phyloP scores from a whole-genome alignment of 2,113 vertebrate genomes.

The Ailurus styani region DNA sequence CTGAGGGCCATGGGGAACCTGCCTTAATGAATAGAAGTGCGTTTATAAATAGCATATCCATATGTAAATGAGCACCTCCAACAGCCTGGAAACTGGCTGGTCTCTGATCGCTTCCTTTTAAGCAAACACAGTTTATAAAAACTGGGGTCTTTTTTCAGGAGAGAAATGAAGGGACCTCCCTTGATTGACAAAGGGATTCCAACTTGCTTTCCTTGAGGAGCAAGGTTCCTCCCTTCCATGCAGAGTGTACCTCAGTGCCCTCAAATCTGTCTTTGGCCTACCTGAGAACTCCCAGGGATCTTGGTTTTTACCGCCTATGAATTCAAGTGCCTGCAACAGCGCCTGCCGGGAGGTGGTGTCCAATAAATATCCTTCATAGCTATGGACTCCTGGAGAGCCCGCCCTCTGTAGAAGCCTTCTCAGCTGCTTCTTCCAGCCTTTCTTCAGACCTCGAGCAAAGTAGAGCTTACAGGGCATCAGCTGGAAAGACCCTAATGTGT shows the following conservation, averaged over 20 bases:
- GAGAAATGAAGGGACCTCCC: not conserved
- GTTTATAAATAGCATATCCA: slow-evolving; percentile 51
- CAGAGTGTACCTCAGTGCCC: not conserved
- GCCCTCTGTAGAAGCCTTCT: not conserved
- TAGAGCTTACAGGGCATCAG: not conserved
- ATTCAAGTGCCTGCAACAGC: not conserved
- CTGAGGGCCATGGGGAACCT: slow-evolving; percentile 35
- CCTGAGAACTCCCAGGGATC: not conserved
- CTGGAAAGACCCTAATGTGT: not conserved
- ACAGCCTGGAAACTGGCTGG: not conserved
- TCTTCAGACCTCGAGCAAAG: not conserved
- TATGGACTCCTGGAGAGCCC: not conserved
- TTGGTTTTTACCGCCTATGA: not conserved
- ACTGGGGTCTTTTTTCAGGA: not conserved
- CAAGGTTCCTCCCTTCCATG: not conserved
- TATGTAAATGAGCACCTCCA: slow-evolving; percentile 55
- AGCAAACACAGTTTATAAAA: slow-evolving; percentile 42
- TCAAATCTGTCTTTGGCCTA: not conserved
- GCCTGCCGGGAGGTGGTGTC: not conserved
- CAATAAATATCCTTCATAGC: not conserved
- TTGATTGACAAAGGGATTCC: slow-evolving; percentile 5
- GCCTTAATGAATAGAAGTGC: slow-evolving; percentile 43
- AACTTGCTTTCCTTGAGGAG: not conserved
- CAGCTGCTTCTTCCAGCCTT: not conserved
- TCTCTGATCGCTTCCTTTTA: slow-evolving; percentile 36